phyloP scores from a whole-genome alignment of 2,888 invertebrate genomes.

The Trissolcus brochymenae region DNA sequence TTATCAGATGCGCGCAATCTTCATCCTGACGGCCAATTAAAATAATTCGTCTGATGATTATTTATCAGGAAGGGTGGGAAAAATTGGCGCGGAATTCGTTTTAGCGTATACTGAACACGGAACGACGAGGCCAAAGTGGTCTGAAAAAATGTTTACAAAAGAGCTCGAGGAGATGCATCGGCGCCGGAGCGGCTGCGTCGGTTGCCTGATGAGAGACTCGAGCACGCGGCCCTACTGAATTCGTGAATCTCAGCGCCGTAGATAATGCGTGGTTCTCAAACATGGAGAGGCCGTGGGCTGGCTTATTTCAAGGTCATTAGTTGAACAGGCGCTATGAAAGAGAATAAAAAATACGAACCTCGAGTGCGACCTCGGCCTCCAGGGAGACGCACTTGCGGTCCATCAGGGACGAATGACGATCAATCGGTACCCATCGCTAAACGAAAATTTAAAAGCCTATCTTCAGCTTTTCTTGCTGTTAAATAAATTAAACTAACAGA shows the following conservation, averaged over 20 bases:
- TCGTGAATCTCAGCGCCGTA: constrained; percentile 29
- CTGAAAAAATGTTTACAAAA: background rate
- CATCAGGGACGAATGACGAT: constrained; percentile 26
- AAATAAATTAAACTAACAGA: background rate
- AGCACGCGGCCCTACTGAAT: constrained; percentile 19
- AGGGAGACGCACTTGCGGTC: constrained; percentile 29
- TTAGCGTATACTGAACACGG: no score
- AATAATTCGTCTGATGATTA: constrained; percentile 5
- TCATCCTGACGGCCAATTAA: background rate
- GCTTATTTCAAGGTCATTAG: constrained; percentile 44
- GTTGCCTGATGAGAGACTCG: constrained; percentile 11
- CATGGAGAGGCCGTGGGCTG: constrained; percentile 36
- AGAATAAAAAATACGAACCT: constrained; percentile 8
- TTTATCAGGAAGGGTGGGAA: no score
- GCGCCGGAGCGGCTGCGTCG: background rate
- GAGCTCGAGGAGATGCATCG: no score
- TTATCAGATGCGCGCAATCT: background rate
- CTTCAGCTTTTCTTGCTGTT: background rate
- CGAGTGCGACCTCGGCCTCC: constrained; percentile 41
- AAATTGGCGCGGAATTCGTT: no score
- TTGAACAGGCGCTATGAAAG: constrained; percentile 36
- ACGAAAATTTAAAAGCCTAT: no score
- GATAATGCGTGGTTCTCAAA: constrained; percentile 38
- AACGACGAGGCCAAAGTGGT: background rate
- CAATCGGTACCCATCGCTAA: constrained; percentile 16